Percentiles rank a stretch among this genome's conserved stretches.
Conservation (phyloP, 1,140 invertebrate species). For the Melipona quadrifasciata region DNA sequence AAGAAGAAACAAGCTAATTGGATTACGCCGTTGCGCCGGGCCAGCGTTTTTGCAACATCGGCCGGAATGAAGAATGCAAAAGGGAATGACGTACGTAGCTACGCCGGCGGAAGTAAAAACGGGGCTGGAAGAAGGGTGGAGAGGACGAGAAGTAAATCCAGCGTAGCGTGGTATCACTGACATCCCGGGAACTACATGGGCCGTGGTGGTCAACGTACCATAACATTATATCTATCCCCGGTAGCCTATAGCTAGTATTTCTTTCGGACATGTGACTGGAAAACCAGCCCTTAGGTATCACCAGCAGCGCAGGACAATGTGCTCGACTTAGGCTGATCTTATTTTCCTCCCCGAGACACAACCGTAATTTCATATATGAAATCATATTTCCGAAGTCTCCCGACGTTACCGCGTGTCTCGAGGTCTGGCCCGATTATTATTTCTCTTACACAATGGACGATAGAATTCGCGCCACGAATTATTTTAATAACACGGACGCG, state of each 20-base stretch:
- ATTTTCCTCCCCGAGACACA: slow-evolving; percentile 55
- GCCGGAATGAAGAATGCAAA: slow-evolving; percentile 64
- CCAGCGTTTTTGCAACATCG: slow-evolving; percentile 50
- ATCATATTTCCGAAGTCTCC: slow-evolving; percentile 54
- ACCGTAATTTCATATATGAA: slow-evolving; percentile 59
- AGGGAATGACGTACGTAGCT: slow-evolving; percentile 58
- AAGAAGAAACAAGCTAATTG: slow-evolving; percentile 66
- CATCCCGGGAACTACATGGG: slow-evolving; percentile 66
- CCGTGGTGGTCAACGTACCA: slow-evolving; percentile 77
- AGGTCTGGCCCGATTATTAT: slow-evolving; percentile 3
- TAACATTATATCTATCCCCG: slow-evolving; percentile 76
- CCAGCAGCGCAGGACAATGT: slow-evolving; percentile 58
- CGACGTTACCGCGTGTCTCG: not conserved
- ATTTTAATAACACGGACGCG: not conserved
- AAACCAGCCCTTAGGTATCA: slow-evolving; percentile 57
- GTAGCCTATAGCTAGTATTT: slow-evolving; percentile 71
- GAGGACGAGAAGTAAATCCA: slow-evolving; percentile 67
- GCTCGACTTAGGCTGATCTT: slow-evolving; percentile 64
- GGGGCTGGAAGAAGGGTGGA: slow-evolving; percentile 47
- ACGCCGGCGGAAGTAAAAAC: slow-evolving; percentile 57
- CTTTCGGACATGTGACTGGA: slow-evolving; percentile 70
- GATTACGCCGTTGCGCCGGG: slow-evolving; percentile 54
- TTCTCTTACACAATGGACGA: slow-evolving; percentile 7
- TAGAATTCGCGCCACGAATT: not conserved
- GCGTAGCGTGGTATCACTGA: slow-evolving; percentile 66